A percentile compares a stretch with the other conserved stretches of the same genome.
phyloP scores from a whole-genome alignment of 1,140 invertebrate genomes.

The Tyrophagus putrescentiae region DNA sequence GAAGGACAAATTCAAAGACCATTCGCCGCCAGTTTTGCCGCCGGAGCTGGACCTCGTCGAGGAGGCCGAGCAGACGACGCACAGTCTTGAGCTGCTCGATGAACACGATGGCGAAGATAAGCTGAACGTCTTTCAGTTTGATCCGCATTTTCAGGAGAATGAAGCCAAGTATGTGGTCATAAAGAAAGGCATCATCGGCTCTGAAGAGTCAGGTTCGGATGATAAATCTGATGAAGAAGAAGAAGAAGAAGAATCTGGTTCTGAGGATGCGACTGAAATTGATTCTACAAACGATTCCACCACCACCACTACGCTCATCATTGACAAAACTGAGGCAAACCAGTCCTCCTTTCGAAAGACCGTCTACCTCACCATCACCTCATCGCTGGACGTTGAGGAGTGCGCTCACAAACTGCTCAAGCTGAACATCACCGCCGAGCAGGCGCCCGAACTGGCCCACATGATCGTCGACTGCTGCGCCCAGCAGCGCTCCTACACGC shows the following conservation, averaged over 20 bases:
- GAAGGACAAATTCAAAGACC: conserved; percentile 90
- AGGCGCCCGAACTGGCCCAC: conserved; percentile 72
- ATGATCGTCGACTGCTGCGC: conserved; percentile 99
- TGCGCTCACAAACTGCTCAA: conserved; percentile 96
- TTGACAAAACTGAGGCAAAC: conserved; percentile 95
- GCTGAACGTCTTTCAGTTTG: conserved; percentile 91
- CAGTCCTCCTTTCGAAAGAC: conserved; percentile 77
- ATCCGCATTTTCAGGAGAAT: conserved; percentile 75
- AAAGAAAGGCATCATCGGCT: conserved; percentile 42
- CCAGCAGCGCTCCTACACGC: conserved; percentile 94
- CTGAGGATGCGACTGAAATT: conserved; percentile 41
- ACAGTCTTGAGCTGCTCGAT: conserved; percentile 78
- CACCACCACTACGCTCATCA: conserved; percentile 45
- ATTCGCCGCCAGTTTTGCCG: conserved; percentile 62
- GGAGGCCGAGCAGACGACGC: conserved; percentile 92
- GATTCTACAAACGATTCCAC: conserved; percentile 30
- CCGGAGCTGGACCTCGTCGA: conserved; percentile 86
- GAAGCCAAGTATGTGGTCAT: conserved; percentile 92
- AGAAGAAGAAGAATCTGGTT: conserved; percentile 43
- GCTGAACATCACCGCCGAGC: conserved; percentile 74
- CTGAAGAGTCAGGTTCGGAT: conserved; percentile 36
- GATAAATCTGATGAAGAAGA: conserved; percentile 47
- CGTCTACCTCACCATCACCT: conserved; percentile 95
- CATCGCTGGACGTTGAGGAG: conserved; percentile 94
- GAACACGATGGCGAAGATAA: conserved; percentile 58